Conservation (phyloP, 2,797 vertebrate genomes). For the Falco berigora region DNA sequence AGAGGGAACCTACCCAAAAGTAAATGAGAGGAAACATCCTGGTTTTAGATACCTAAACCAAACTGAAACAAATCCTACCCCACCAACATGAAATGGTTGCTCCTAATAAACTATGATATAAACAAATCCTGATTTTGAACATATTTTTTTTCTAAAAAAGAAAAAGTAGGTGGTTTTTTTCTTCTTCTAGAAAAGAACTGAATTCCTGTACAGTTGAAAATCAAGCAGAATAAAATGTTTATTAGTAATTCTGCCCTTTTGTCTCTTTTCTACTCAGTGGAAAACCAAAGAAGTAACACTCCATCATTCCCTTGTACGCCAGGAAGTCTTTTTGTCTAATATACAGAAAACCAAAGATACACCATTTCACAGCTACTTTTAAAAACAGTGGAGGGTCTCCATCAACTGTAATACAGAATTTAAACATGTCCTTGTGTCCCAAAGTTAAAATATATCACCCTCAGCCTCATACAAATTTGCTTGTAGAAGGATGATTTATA, state of each 20-base stretch:
- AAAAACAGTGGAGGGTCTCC: background rate
- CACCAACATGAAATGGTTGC: background rate
- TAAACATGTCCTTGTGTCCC: constrained; percentile 49
- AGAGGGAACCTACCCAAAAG: background rate
- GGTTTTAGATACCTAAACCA: background rate
- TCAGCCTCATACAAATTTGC: constrained; percentile 50
- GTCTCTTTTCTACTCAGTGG: background rate
- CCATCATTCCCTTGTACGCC: background rate
- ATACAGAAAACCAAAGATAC: background rate
- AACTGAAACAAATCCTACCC: background rate
- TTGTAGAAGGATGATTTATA: constrained; percentile 72
- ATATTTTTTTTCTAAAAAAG: background rate
- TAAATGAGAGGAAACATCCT: background rate
- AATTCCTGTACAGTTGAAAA: background rate
- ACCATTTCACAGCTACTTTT: background rate
- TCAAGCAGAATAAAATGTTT: background rate
- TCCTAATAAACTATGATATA: background rate
- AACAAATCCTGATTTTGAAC: background rate
- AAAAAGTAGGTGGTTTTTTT: fast-evolving
- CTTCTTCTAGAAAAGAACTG: background rate
- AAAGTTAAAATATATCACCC: constrained; percentile 60
- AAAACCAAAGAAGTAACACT: background rate
- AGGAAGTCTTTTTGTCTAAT: background rate
- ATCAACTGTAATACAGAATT: background rate
- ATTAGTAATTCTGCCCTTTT: background rate